phyloP scores from a whole-genome alignment of 2,797 vertebrate genomes.

The Bovichtus diacanthus region DNA sequence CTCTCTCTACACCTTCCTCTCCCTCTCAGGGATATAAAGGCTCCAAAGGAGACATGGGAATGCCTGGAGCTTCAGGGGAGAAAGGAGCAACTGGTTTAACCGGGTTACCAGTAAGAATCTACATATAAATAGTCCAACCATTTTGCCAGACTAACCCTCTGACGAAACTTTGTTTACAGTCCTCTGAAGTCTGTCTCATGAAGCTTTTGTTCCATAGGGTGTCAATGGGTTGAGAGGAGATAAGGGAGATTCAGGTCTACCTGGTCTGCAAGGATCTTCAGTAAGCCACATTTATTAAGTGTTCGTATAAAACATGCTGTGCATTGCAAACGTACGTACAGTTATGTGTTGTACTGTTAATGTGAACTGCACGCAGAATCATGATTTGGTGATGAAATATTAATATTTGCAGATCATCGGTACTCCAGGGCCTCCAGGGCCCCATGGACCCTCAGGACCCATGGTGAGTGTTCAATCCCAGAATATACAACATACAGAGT shows the following conservation, averaged over 20 bases:
- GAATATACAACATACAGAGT: neutral
- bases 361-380: neutral
- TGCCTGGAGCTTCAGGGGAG: slow-evolving; percentile 92
- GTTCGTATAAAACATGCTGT: neutral
- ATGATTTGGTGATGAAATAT: neutral
- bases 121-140: no score
- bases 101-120: slow-evolving; percentile 91
- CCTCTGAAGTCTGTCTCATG: neutral
- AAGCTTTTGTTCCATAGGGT: slow-evolving; percentile 84
- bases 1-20: neutral
- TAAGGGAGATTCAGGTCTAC: slow-evolving; percentile 92
- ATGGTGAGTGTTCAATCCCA: slow-evolving; percentile 89
- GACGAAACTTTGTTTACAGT: neutral
- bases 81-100: slow-evolving; percentile 94
- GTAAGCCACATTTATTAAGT: slow-evolving; percentile 83
- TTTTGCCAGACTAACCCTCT: neutral
- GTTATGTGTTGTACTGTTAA: neutral
- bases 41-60: slow-evolving; percentile 95
- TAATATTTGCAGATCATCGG: slow-evolving; percentile 89
- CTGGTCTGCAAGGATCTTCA: slow-evolving; percentile 94
- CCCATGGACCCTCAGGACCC: slow-evolving; percentile 95
- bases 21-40: slow-evolving; percentile 93
- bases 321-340: neutral
- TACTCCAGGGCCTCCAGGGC: slow-evolving; percentile 91
- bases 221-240: slow-evolving; percentile 94